Evolutionary conservation across 2,888 invertebrate genomes (phyloP).

Genomic region (Theretra japonica): DNA sequence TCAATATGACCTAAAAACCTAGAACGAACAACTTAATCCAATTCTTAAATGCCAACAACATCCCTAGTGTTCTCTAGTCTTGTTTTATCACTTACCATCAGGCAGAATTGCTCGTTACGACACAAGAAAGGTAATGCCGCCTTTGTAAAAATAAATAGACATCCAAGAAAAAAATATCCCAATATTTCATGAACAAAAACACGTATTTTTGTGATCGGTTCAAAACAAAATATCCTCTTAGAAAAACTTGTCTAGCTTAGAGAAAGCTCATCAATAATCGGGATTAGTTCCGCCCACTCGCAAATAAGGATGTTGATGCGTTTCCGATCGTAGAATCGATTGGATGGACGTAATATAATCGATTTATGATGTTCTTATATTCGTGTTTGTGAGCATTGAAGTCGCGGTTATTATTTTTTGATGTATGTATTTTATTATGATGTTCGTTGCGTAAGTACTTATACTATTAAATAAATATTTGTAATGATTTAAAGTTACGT

Average conservation of each 20-base stretch:
- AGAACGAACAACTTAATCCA: too few relatives aligned
- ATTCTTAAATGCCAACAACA: too few relatives aligned
- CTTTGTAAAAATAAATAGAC: neutral
- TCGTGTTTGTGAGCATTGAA: neutral
- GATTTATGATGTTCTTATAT: neutral
- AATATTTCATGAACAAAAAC: neutral
- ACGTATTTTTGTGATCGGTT: constrained; percentile 2
- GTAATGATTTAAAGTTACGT: too few relatives aligned
- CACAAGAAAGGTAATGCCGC: too few relatives aligned
- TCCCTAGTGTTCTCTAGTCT: too few relatives aligned
- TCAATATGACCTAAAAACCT: too few relatives aligned
- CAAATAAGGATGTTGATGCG: neutral
- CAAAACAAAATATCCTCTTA: constrained; percentile 12
- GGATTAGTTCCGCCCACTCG: constrained; percentile 22
- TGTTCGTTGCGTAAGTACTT: neutral
- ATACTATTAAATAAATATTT: neutral
- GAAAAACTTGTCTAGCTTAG: constrained; percentile 21
- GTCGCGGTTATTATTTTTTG: neutral
- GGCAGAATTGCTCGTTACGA: too few relatives aligned
- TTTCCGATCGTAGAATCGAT: neutral
- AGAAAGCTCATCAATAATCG: constrained; percentile 24
- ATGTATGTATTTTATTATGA: neutral
- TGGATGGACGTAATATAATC: neutral
- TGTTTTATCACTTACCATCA: too few relatives aligned
- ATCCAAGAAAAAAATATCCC: neutral